A percentile compares a stretch with the other conserved stretches of the same genome.
Evolutionary conservation across 2,888 invertebrate genomes (phyloP).

Genomic region (Spicauda simplicius): DNA sequence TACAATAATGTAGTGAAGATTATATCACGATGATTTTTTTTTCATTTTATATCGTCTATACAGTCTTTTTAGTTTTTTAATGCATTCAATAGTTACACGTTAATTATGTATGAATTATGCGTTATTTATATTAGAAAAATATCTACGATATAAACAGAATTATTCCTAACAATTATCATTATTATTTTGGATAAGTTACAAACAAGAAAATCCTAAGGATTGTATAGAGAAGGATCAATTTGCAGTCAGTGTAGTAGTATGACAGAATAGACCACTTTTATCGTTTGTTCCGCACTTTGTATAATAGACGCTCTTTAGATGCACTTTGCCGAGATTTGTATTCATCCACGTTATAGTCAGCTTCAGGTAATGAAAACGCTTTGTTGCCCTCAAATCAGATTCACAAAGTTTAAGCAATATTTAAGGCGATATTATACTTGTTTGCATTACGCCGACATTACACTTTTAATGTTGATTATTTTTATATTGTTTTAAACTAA

Average conservation of each 20-base stretch:
- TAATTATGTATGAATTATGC: too few relatives aligned
- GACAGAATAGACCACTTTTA: slow-evolving; percentile 30
- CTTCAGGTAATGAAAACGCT: slow-evolving; percentile 18
- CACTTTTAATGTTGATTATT: too few relatives aligned
- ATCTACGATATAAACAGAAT: background rate
- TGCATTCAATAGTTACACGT: too few relatives aligned
- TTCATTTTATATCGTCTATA: too few relatives aligned
- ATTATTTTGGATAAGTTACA: background rate
- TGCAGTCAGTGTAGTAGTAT: slow-evolving; percentile 19
- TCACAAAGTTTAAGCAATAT: slow-evolving; percentile 51
- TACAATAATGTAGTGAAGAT: too few relatives aligned
- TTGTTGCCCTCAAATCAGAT: slow-evolving; percentile 45
- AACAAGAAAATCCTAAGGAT: slow-evolving; percentile 8
- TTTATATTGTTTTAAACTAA: too few relatives aligned
- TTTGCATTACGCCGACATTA: too few relatives aligned
- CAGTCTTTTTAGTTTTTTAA: too few relatives aligned
- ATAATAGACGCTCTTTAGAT: slow-evolving; percentile 45
- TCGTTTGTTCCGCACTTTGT: slow-evolving; percentile 34
- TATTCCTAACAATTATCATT: background rate
- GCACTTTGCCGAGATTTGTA: slow-evolving; percentile 41
- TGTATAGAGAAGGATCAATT: slow-evolving; percentile 26
- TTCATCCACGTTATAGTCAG: slow-evolving; percentile 32
- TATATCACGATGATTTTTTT: too few relatives aligned
- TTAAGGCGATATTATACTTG: slow-evolving; percentile 45
- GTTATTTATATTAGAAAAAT: too few relatives aligned